Conservation (phyloP, 53 echinoderm and acorn worm genomes). For the Holothuria leucospilota region DNA sequence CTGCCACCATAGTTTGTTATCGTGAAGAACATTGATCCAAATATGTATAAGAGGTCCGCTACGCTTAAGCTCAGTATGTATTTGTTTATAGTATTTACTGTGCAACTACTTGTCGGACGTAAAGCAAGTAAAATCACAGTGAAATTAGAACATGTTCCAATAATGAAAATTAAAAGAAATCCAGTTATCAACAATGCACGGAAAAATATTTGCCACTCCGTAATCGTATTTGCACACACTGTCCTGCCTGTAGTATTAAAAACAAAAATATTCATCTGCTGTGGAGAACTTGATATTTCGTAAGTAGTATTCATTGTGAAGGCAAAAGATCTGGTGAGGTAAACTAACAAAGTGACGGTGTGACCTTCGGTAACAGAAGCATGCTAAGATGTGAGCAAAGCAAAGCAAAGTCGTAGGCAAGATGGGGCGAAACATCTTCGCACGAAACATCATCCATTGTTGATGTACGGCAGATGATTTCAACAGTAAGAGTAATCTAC, state of each 20-base stretch:
- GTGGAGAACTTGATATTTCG: slow-evolving; percentile 7
- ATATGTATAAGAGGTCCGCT: slow-evolving; percentile 69
- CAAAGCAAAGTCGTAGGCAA: no score
- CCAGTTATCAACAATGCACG: slow-evolving; percentile 61
- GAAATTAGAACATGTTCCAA: slow-evolving; percentile 64
- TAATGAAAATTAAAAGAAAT: slow-evolving; percentile 66
- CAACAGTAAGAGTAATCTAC: no score
- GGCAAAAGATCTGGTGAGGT: not conserved
- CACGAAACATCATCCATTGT: no score
- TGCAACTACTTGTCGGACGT: slow-evolving; percentile 39
- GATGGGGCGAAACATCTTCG: no score
- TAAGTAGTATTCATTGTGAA: slow-evolving; percentile 39
- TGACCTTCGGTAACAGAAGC: no score
- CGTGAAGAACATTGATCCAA: slow-evolving; percentile 72
- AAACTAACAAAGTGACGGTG: not conserved
- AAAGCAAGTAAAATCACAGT: slow-evolving; percentile 57
- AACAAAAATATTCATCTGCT: not conserved
- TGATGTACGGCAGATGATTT: no score
- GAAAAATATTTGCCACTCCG: slow-evolving; percentile 41
- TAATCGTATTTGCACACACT: not conserved
- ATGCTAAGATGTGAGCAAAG: no score
- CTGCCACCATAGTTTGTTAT: slow-evolving; percentile 62
- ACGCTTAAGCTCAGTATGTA: slow-evolving; percentile 71
- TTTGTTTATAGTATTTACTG: slow-evolving; percentile 71
- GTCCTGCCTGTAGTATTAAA: not conserved